These are phyloP conservation scores for Rhipidura dahli DNA, from an alignment of 2,113 vertebrate genomes.

Conservation along the genomic window DNA sequence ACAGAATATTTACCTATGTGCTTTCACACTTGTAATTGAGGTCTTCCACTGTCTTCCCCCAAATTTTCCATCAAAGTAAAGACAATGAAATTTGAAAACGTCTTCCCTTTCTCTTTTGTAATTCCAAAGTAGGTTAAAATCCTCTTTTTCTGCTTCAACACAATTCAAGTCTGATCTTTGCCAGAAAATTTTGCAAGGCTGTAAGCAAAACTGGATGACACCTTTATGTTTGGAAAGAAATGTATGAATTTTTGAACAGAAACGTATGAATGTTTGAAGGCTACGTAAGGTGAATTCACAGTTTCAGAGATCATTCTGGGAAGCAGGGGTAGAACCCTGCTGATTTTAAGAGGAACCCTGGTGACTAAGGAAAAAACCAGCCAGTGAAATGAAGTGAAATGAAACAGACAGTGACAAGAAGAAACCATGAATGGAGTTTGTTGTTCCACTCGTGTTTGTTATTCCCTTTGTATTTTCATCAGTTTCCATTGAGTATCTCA, in stretches of 20 bases:
- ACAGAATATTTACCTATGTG: slow-evolving; percentile 26
- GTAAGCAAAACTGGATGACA: background rate
- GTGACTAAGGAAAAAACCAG: background rate
- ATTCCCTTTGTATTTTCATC: background rate
- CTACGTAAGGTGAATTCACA: background rate
- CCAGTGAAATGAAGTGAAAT: background rate
- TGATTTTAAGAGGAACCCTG: background rate
- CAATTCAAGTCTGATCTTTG: background rate
- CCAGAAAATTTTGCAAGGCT: background rate
- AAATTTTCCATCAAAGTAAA: background rate
- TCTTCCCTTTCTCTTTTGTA: background rate
- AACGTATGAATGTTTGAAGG: background rate
- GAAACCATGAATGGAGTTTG: background rate
- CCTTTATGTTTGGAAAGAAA: background rate
- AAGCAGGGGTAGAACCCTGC: background rate
- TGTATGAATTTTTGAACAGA: background rate
- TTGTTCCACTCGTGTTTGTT: background rate
- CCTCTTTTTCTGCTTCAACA: background rate
- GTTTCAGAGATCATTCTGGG: background rate
- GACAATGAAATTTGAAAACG: background rate
- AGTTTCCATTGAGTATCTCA: background rate
- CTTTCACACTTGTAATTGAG: background rate
- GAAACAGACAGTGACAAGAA: background rate
- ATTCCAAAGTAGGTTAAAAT: background rate
- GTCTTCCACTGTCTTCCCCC: slow-evolving; percentile 20